Percentiles rank a stretch among this genome's conserved stretches.
These are phyloP conservation scores for Xerus inauris DNA, from an alignment of 2,113 vertebrate species.

Conservation along the genomic window DNA sequence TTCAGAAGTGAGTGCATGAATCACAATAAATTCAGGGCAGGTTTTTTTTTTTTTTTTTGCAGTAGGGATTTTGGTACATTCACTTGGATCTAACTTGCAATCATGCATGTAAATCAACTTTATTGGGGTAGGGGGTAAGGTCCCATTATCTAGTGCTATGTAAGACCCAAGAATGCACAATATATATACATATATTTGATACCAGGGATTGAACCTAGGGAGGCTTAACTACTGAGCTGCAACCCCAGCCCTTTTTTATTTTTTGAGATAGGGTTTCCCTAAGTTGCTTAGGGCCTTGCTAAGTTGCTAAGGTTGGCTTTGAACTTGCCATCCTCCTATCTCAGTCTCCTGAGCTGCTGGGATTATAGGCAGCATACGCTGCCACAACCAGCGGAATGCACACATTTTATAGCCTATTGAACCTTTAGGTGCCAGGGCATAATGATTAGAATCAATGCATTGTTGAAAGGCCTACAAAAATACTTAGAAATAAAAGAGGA, in stretches of 20 bases:
- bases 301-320: too few species aligned
- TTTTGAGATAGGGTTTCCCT: too few species aligned
- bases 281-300: too few species aligned
- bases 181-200: too few species aligned
- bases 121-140: neutral
- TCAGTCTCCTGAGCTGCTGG: too few species aligned
- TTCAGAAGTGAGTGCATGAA: neutral
- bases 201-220: too few species aligned
- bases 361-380: too few species aligned
- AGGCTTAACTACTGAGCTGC: too few species aligned
- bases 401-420: neutral
- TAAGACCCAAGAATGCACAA: neutral
- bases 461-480: conserved; percentile 3
- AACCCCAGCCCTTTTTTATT: too few species aligned
- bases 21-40: neutral
- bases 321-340: too few species aligned
- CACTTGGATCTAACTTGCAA: neutral
- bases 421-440: neutral
- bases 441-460: neutral
- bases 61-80: neutral
- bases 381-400: neutral
- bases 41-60: neutral
- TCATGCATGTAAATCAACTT: neutral
- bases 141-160: neutral
- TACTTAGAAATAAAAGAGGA: conserved; percentile 32